Percentiles rank a stretch among this genome's conserved stretches.
These are phyloP conservation scores for Molossus alvarezi DNA, from an alignment of 2,797 vertebrate species.

Conservation along the genomic window DNA sequence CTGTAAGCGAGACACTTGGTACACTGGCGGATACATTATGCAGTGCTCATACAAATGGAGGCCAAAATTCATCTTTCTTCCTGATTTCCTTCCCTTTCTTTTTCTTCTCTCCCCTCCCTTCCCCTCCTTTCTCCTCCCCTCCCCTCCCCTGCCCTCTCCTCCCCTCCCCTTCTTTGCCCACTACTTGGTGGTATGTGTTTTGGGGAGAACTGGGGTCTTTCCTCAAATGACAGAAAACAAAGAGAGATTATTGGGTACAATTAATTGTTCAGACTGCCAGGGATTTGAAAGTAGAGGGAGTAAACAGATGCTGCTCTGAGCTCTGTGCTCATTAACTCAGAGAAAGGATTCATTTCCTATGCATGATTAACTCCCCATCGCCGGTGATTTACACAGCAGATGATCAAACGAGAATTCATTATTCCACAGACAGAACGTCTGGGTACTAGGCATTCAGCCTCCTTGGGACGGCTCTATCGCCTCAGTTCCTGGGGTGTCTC, in stretches of 20 bases:
- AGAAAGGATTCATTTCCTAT: slow-evolving; percentile 89
- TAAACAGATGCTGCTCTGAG: slow-evolving; percentile 89
- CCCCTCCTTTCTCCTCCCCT: no score
- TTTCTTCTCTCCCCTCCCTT: neutral
- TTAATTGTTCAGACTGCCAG: slow-evolving; percentile 86
- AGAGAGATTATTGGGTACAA: slow-evolving; percentile 85
- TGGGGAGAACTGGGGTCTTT: neutral
- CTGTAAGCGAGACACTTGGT: neutral
- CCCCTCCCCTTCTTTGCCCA: neutral
- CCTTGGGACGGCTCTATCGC: neutral
- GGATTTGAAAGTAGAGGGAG: slow-evolving; percentile 85
- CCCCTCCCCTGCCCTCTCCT: no score
- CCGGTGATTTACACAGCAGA: slow-evolving; percentile 89
- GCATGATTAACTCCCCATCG: slow-evolving; percentile 90
- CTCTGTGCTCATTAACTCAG: slow-evolving; percentile 88
- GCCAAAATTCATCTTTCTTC: neutral
- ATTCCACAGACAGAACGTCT: slow-evolving; percentile 81
- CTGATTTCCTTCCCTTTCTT: neutral
- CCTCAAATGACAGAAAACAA: slow-evolving; percentile 77
- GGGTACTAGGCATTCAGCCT: neutral
- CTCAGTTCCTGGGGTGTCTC: slow-evolving; percentile 5
- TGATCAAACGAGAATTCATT: slow-evolving; percentile 90
- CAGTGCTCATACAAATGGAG: neutral
- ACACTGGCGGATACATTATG: neutral
- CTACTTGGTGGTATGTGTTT: slow-evolving; percentile 6